Conservation (phyloP, 1,140 invertebrate genomes). For the Elymnias hypermnestra region DNA sequence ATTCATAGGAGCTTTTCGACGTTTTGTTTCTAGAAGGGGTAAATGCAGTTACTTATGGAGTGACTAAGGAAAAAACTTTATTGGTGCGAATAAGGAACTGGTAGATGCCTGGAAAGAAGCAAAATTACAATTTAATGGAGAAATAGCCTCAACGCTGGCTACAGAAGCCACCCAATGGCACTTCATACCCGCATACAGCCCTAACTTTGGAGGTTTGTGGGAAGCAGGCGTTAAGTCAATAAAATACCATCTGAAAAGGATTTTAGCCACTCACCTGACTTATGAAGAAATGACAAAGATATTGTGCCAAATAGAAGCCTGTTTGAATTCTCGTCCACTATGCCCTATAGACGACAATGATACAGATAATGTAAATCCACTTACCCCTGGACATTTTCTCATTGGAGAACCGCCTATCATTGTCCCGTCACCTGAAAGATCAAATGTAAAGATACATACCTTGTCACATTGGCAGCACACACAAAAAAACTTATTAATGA, state of each 20-base stretch:
- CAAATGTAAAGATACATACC: conserved; percentile 6
- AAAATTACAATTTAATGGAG: not conserved
- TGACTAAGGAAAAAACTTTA: conserved; percentile 2
- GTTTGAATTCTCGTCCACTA: conserved; percentile 15
- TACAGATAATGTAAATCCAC: not conserved
- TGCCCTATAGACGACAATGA: conserved; percentile 9
- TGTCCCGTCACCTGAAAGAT: conserved; percentile 3
- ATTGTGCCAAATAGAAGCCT: conserved; percentile 18
- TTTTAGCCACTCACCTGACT: conserved; percentile 10
- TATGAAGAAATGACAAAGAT: conserved; percentile 15
- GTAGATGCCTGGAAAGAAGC: conserved; percentile 1
- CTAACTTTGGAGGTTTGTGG: conserved; percentile 14
- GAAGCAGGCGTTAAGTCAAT: conserved; percentile 14
- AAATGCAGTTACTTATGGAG: not conserved
- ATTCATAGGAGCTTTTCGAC: not conserved
- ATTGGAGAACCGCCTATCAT: conserved; percentile 11
- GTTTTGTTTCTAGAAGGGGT: not conserved
- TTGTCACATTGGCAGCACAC: conserved; percentile 19
- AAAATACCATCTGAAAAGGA: conserved; percentile 7
- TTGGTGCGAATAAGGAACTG: conserved; percentile 20
- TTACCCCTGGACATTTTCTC: conserved; percentile 18
- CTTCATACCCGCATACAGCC: conserved; percentile 10
- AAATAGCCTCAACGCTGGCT: not conserved
- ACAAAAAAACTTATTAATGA: conserved; percentile 23
- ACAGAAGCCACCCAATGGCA: conserved; percentile 13